Evolutionary conservation across 2,888 invertebrate genomes (phyloP).

Genomic region (Oscheius myriophilus): DNA sequence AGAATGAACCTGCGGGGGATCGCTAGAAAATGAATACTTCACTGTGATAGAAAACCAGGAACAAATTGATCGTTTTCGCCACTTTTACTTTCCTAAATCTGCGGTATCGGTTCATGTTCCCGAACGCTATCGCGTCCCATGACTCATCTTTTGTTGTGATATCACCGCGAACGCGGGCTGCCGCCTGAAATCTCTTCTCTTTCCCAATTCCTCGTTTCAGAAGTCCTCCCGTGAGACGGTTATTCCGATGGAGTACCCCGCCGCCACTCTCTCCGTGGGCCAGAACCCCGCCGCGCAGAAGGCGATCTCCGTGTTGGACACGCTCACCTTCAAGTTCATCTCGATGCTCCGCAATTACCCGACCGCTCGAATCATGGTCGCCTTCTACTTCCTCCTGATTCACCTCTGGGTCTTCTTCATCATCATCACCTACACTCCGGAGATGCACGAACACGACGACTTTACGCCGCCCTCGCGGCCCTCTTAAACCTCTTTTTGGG

Average conservation of each 20-base stretch:
- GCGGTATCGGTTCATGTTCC: too few relatives aligned
- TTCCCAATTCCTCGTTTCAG: slow-evolving; percentile 29
- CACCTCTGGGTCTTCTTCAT: slow-evolving; percentile 87
- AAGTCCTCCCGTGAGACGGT: slow-evolving; percentile 45
- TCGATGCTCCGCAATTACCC: slow-evolving; percentile 75
- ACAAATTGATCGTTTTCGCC: too few relatives aligned
- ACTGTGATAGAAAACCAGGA: too few relatives aligned
- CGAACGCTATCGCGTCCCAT: too few relatives aligned
- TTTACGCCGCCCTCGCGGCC: slow-evolving; percentile 8
- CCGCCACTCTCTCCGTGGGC: slow-evolving; percentile 32
- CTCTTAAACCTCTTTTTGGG: background rate
- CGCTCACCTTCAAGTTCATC: slow-evolving; percentile 43
- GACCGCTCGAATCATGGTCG: slow-evolving; percentile 82
- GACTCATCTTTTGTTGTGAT: too few relatives aligned
- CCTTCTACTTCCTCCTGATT: slow-evolving; percentile 84
- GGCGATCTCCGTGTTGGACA: slow-evolving; percentile 41
- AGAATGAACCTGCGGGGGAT: too few relatives aligned
- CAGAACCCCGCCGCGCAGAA: slow-evolving; percentile 41
- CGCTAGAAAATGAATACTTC: too few relatives aligned
- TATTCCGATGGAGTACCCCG: slow-evolving; percentile 37
- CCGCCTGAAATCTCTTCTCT: too few relatives aligned
- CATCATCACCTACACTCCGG: slow-evolving; percentile 80
- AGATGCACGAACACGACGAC: slow-evolving; percentile 71
- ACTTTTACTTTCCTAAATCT: too few relatives aligned
- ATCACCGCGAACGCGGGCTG: too few relatives aligned